Percentiles rank a stretch among this genome's conserved stretches.
Evolutionary conservation across 2,113 vertebrate species (phyloP).

Genomic region (Cyphomyrus plagiostoma): DNA sequence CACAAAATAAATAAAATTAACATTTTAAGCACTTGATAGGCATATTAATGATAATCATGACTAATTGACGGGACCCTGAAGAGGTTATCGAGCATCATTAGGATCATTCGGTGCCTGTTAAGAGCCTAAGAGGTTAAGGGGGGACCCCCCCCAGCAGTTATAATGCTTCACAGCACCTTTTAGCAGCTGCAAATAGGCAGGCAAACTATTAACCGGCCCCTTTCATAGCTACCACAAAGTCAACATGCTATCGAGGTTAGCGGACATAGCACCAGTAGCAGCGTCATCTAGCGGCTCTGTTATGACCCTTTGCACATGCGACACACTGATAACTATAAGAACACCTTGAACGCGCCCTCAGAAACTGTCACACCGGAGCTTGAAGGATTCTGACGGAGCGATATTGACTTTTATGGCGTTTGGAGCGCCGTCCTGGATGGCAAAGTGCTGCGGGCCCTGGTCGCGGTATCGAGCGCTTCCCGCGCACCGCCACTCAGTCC

Average conservation of each 20-base stretch:
- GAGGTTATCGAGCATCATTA: neutral
- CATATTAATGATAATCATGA: neutral
- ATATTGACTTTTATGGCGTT: neutral
- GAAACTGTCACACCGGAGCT: neutral
- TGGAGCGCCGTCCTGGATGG: neutral
- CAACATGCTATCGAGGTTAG: neutral
- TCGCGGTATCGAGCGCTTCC: neutral
- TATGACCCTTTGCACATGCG: neutral
- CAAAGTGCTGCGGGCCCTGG: constrained; percentile 42
- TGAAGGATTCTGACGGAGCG: neutral
- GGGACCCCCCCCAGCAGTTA: neutral
- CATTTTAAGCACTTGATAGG: neutral
- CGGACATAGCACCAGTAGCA: neutral
- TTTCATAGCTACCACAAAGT: neutral
- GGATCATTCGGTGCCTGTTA: neutral
- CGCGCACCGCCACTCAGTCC: neutral
- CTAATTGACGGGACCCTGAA: neutral
- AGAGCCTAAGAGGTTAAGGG: neutral
- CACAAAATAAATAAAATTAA: constrained; percentile 32
- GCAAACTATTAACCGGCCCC: neutral
- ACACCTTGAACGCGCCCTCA: neutral
- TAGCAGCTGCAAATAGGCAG: neutral
- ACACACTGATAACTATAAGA: neutral
- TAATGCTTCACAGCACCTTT: neutral
- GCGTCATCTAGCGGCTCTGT: neutral